These are phyloP conservation scores for Enteromius paludinosus DNA, from an alignment of 2,797 vertebrate genomes.

Conservation along the genomic window DNA sequence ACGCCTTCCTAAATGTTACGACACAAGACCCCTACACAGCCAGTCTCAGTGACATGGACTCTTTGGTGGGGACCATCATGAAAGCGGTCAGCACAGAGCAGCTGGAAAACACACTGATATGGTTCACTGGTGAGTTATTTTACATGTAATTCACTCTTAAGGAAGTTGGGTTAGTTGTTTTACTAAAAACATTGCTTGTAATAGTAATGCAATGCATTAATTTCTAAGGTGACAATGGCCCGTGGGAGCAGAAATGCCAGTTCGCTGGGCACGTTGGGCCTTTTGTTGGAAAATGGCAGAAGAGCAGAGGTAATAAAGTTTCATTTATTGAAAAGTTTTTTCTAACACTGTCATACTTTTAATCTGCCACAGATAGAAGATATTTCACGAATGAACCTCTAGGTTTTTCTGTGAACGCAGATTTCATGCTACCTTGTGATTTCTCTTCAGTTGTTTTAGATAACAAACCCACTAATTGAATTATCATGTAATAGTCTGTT, in stretches of 20 bases:
- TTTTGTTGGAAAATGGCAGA: slow-evolving; percentile 90
- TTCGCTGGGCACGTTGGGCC: slow-evolving; percentile 88
- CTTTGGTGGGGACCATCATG: slow-evolving; percentile 85
- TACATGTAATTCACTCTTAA: background rate
- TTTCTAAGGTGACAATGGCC: slow-evolving; percentile 92
- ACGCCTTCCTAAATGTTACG: slow-evolving; percentile 13
- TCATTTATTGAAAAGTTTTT: background rate
- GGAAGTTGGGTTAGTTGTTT: background rate
- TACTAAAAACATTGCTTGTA: background rate
- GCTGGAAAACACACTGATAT: slow-evolving; percentile 85
- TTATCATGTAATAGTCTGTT: slow-evolving; percentile 13
- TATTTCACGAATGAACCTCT: background rate
- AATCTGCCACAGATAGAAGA: background rate
- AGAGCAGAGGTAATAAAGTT: slow-evolving; percentile 80
- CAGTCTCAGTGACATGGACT: slow-evolving; percentile 88
- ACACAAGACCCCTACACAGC: slow-evolving; percentile 71
- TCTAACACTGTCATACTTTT: slow-evolving; percentile 1
- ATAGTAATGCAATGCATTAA: background rate
- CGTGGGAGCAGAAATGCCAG: slow-evolving; percentile 95
- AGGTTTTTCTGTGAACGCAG: background rate
- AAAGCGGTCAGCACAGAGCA: slow-evolving; percentile 55
- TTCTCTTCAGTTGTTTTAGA: slow-evolving; percentile 9
- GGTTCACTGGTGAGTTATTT: slow-evolving; percentile 86
- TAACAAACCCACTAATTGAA: slow-evolving; percentile 11
- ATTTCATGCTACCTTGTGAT: background rate